Evolutionary conservation across 2,888 invertebrate genomes (phyloP).

Genomic region (Eledona agricola): DNA sequence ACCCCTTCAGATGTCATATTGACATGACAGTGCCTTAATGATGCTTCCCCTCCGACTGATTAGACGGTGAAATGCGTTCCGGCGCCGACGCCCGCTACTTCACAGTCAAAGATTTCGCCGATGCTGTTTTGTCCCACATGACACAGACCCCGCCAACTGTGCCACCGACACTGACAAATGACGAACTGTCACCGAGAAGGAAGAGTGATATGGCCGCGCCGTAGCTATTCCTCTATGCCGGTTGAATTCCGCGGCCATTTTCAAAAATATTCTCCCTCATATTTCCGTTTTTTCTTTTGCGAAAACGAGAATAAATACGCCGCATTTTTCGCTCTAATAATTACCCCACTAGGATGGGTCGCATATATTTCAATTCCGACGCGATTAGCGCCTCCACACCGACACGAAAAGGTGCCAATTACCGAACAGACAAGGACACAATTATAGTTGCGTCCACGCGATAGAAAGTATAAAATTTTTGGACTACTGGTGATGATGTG

Average conservation of each 20-base stretch:
- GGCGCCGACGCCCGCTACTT: conserved; percentile 29
- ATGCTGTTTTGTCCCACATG: conserved; percentile 65
- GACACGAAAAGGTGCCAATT: neutral
- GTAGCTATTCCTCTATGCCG: conserved; percentile 60
- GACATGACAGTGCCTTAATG: conserved; percentile 65
- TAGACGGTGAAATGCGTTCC: conserved; percentile 54
- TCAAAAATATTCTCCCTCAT: conserved; percentile 60
- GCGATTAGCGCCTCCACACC: neutral
- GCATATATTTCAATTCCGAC: conserved; percentile 59
- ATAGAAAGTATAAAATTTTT: conserved; percentile 7
- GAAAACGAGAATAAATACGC: conserved; percentile 59
- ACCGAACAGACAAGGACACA: neutral
- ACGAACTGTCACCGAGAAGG: conserved; percentile 66
- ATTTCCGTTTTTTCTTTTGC: conserved; percentile 52
- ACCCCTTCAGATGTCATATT: conserved; percentile 63
- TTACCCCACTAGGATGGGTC: conserved; percentile 58
- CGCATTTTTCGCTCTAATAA: conserved; percentile 60
- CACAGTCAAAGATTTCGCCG: conserved; percentile 59
- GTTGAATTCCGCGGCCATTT: conserved; percentile 60
- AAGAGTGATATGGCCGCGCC: conserved; percentile 65
- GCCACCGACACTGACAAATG: conserved; percentile 65
- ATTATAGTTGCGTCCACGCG: neutral
- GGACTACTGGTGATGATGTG: conserved; percentile 19
- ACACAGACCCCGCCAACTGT: conserved; percentile 64
- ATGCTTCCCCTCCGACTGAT: conserved; percentile 59